Evolutionary conservation across 1,140 invertebrate genomes (phyloP).

Genomic region (Pseudomyrmex cubaensis): DNA sequence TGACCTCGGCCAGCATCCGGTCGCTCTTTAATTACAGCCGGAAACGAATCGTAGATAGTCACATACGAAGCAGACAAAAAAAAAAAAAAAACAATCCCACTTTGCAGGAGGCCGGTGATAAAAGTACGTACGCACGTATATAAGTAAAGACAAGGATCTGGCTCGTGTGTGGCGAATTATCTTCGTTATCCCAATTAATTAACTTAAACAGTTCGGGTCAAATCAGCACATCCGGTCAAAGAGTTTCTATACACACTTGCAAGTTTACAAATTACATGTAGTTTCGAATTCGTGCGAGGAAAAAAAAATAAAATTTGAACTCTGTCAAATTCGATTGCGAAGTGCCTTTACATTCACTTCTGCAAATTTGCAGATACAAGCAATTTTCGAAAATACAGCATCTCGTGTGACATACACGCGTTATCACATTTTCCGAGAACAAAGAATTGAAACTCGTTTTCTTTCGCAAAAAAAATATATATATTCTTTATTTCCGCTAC

Average conservation of each 20-base stretch:
- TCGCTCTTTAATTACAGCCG: slow-evolving; percentile 62
- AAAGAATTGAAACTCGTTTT: not conserved
- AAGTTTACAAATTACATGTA: not conserved
- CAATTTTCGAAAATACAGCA: not conserved
- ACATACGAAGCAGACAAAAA: slow-evolving; percentile 17
- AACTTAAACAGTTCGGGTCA: slow-evolving; percentile 18
- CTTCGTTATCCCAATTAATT: slow-evolving; percentile 25
- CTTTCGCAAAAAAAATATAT: too few species aligned
- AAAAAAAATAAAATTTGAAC: too few species aligned
- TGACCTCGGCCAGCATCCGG: slow-evolving; percentile 38
- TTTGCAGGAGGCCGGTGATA: too few species aligned
- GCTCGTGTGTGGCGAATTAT: not conserved
- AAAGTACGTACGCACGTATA: slow-evolving; percentile 2
- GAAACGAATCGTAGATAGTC: slow-evolving; percentile 63
- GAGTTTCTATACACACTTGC: not conserved
- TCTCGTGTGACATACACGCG: too few species aligned
- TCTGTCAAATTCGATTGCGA: too few species aligned
- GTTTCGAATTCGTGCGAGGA: not conserved
- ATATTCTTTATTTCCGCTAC: slow-evolving; percentile 1
- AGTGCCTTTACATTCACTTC: not conserved
- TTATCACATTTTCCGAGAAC: too few species aligned
- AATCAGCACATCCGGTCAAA: not conserved
- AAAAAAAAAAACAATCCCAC: slow-evolving; percentile 13
- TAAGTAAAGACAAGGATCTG: not conserved
- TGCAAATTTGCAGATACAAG: not conserved